These are phyloP conservation scores for Lasioglossum marginatum DNA, from an alignment of 2,888 invertebrate species.

Conservation along the genomic window DNA sequence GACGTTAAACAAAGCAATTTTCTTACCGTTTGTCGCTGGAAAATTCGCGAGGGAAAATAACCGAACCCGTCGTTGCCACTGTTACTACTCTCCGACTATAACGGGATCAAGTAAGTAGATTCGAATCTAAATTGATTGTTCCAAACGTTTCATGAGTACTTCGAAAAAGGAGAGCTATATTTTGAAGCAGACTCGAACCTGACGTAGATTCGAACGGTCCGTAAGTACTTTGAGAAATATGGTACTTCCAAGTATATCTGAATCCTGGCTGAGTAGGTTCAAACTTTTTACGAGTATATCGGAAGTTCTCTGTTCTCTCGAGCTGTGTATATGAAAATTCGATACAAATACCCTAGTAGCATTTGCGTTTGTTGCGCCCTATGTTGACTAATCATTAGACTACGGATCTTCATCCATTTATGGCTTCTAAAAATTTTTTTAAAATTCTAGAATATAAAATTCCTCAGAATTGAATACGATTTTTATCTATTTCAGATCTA, in stretches of 20 bases:
- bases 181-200: neutral
- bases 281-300: neutral
- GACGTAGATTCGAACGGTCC: neutral
- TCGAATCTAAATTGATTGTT: neutral
- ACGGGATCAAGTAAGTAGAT: neutral
- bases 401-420: too few relatives aligned
- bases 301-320: neutral
- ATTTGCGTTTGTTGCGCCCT: too few relatives aligned
- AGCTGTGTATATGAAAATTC: neutral
- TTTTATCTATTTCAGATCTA: too few relatives aligned
- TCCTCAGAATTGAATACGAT: too few relatives aligned
- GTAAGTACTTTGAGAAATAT: neutral
- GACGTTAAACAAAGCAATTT: slow-evolving; percentile 19
- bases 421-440: too few relatives aligned
- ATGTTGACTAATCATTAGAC: too few relatives aligned
- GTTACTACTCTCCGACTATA: neutral
- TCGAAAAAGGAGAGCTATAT: too few relatives aligned
- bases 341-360: neutral
- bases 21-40: slow-evolving; percentile 28
- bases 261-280: neutral
- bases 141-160: neutral
- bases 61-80: slow-evolving; percentile 2
- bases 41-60: slow-evolving; percentile 23
- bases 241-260: neutral
- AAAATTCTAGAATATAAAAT: too few relatives aligned